These are phyloP conservation scores for Psittacula cyanocephala DNA, from an alignment of 2,113 vertebrate genomes.

Conservation along the genomic window DNA sequence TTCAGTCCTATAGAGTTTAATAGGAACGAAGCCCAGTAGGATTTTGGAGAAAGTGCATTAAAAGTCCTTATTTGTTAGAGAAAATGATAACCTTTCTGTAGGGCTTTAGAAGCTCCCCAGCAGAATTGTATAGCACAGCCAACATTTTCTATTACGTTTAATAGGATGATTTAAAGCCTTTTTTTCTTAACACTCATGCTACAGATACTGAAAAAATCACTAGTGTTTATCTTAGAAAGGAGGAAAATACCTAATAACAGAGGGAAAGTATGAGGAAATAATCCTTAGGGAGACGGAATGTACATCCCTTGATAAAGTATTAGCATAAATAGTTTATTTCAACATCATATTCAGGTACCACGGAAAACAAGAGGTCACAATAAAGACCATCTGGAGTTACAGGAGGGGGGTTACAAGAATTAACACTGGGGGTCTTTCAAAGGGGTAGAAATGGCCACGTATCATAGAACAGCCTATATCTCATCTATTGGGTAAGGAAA, in stretches of 20 bases:
- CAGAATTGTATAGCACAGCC: neutral
- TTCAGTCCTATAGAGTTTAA: neutral
- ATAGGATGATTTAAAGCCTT: neutral
- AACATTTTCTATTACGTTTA: neutral
- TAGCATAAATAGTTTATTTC: neutral
- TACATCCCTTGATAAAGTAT: neutral
- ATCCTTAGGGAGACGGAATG: neutral
- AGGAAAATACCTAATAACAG: neutral
- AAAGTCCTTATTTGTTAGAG: neutral
- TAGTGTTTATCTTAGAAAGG: neutral
- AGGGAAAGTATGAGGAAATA: neutral
- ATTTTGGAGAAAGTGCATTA: neutral
- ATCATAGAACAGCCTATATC: accelerated
- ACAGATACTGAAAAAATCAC: neutral
- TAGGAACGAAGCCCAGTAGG: neutral
- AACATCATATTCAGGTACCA: neutral
- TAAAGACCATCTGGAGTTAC: neutral
- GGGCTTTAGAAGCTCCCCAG: neutral
- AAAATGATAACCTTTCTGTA: slow-evolving; percentile 11
- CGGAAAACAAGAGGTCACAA: neutral
- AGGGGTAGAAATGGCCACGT: neutral
- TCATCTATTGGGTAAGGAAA: neutral
- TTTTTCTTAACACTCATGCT: neutral
- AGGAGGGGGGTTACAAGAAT: neutral
- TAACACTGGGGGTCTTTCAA: neutral